Evolutionary conservation across 2,797 vertebrate genomes (phyloP), one percentile per base, ranked within the genome.

Genomic region (Salarias fasciatus): DNA sequence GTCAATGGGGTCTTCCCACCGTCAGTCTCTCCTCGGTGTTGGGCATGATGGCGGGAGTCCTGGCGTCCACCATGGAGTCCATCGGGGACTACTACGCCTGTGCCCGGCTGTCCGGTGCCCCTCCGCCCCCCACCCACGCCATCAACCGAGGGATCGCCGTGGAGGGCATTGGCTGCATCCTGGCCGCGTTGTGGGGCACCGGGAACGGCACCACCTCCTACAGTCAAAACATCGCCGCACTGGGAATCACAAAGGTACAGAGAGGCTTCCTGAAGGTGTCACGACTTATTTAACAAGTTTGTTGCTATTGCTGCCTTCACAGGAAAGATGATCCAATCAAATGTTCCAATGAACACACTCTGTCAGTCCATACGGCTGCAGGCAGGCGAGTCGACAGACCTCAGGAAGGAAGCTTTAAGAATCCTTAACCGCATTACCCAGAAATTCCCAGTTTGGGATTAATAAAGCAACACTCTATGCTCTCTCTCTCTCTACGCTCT

Each of bases 191-290:
- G 47, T 94, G 92, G 92, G 93, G 94, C 59, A 94, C 88, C 1
- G 93, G 93, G 11, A 94, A 94, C 15, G 93, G 92, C 7, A 94
- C 94, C 45, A 94, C 94, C 0, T 94, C 94, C 29, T 94, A 93
- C 75, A 94, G 94, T 49, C 93, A 94, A 69, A 94, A 94, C 82
- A 93, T 94, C 2, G 93, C 93, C 1, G 92, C 93, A 3, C 89
- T 94, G 0, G 92, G 94, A 13, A 94, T 94, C 8, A 94, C 94
- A 11, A 94, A 94, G 92, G 94, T 94, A 77, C 18, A 24, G 18
- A 18, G 24, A 24, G 18, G 24, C 18, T 24, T 24, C 24, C 18
- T 24, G 18, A 24, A 24, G 18, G 18, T 24, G 18, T 18, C 18
- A 24, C n/a, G n/a, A n/a, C n/a, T n/a, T 2, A 24, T 3, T 3